phyloP scores from a whole-genome alignment of 2,113 vertebrate species.

The Austrofundulus limnaeus region DNA sequence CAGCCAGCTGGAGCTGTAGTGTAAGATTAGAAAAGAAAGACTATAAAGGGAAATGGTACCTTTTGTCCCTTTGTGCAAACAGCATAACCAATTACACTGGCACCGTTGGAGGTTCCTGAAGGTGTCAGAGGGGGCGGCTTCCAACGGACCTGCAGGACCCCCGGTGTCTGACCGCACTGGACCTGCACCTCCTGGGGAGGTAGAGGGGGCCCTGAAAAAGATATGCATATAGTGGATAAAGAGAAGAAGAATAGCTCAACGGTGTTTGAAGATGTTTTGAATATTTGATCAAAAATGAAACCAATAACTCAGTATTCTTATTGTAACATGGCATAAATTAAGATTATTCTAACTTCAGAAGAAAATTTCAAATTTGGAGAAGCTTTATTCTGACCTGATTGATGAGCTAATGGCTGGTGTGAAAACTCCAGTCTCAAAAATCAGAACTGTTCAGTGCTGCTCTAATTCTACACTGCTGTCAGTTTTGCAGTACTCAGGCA shows the following conservation, averaged over 20 bases:
- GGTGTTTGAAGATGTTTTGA: neutral
- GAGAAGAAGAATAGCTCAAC: slow-evolving; percentile 15
- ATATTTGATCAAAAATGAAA: neutral
- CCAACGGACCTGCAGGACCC: slow-evolving; percentile 89
- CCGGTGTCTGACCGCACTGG: slow-evolving; percentile 82
- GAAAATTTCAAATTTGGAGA: neutral
- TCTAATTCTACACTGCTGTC: too few relatives aligned
- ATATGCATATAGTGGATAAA: slow-evolving; percentile 39
- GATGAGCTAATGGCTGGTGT: too few relatives aligned
- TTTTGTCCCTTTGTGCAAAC: slow-evolving; percentile 93
- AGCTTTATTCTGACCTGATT: too few relatives aligned
- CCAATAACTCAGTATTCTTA: neutral
- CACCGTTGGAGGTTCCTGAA: slow-evolving; percentile 92
- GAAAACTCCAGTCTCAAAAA: too few relatives aligned
- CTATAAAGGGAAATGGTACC: slow-evolving; percentile 75
- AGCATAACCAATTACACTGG: slow-evolving; percentile 90
- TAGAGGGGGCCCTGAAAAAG: slow-evolving; percentile 86
- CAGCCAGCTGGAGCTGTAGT: neutral
- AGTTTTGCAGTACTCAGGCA: too few relatives aligned
- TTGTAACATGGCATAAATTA: too few relatives aligned
- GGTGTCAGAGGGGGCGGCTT: slow-evolving; percentile 86
- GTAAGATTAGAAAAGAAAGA: neutral
- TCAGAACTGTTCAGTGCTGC: too few relatives aligned
- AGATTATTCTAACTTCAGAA: neutral
- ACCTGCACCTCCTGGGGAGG: slow-evolving; percentile 90